phyloP scores from a whole-genome alignment of 2,888 invertebrate species.

The Pachymerium ferrugineum region DNA sequence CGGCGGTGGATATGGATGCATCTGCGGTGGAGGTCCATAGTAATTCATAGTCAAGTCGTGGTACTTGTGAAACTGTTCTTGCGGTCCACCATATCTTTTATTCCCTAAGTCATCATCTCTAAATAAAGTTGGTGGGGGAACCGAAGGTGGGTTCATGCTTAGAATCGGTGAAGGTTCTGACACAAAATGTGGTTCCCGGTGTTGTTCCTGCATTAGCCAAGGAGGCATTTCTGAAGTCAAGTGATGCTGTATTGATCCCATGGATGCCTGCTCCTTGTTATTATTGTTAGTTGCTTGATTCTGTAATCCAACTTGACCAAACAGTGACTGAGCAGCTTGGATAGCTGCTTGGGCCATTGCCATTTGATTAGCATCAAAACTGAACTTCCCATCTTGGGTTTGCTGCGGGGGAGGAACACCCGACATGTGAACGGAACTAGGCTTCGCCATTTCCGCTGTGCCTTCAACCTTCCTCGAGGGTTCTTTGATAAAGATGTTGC shows the following conservation, averaged over 20 bases:
- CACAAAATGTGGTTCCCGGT: neutral
- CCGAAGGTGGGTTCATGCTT: neutral
- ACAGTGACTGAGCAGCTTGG: slow-evolving; percentile 30
- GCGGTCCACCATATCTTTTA: slow-evolving; percentile 29
- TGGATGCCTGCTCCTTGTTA: neutral
- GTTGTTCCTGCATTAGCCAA: neutral
- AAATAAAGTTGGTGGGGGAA: neutral
- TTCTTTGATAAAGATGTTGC: slow-evolving; percentile 11
- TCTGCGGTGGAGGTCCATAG: slow-evolving; percentile 1
- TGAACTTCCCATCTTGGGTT: neutral
- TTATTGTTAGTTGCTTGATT: neutral
- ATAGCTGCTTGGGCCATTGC: slow-evolving; percentile 28
- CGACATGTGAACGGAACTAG: neutral
- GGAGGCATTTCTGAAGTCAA: too few relatives aligned
- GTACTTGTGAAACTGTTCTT: slow-evolving; percentile 3
- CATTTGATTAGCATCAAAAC: slow-evolving; percentile 4
- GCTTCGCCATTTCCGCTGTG: neutral
- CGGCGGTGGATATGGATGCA: neutral
- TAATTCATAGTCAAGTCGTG: slow-evolving; percentile 20
- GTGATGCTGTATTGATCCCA: too few relatives aligned
- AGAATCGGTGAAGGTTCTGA: neutral
- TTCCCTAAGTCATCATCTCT: neutral
- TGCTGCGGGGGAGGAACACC: neutral
- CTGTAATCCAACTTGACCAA: neutral
- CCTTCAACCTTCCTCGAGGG: neutral